Percentiles rank a stretch among this genome's conserved stretches.
Conservation (phyloP, 2,888 invertebrate species). For the Macrophya annulata region DNA sequence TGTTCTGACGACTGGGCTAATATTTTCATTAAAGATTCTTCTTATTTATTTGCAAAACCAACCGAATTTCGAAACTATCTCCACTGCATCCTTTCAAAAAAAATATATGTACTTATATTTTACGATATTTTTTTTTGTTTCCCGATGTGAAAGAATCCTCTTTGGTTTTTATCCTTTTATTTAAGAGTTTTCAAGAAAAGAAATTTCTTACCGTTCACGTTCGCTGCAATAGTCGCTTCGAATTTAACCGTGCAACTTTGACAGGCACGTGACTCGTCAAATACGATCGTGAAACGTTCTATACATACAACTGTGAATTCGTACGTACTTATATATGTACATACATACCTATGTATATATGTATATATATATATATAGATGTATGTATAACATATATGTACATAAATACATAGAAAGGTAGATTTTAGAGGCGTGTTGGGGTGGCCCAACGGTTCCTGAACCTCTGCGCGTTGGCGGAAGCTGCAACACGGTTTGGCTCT, state of each 20-base stretch:
- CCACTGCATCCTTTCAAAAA: no score
- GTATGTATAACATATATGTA: background rate
- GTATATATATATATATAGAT: background rate
- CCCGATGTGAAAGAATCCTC: background rate
- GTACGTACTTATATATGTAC: background rate
- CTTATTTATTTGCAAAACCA: background rate
- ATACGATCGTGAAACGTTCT: slow-evolving; percentile 18
- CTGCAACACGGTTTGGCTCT: slow-evolving; percentile 77
- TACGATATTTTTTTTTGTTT: slow-evolving; percentile 14
- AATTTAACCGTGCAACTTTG: slow-evolving; percentile 5
- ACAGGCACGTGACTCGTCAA: slow-evolving; percentile 23
- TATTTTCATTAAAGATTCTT: background rate
- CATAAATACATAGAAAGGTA: background rate
- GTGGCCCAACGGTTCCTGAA: background rate
- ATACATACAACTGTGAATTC: background rate
- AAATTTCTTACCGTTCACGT: background rate
- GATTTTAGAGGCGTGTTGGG: slow-evolving; percentile 12
- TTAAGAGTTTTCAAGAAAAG: background rate
- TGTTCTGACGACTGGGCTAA: background rate
- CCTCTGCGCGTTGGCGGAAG: slow-evolving; percentile 69
- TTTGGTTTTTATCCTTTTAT: background rate
- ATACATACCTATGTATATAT: background rate
- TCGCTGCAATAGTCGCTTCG: background rate
- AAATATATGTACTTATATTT: background rate
- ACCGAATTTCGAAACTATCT: no score